phyloP scores from a whole-genome alignment of 2,888 invertebrate species.

The Galerucella calmariensis region DNA sequence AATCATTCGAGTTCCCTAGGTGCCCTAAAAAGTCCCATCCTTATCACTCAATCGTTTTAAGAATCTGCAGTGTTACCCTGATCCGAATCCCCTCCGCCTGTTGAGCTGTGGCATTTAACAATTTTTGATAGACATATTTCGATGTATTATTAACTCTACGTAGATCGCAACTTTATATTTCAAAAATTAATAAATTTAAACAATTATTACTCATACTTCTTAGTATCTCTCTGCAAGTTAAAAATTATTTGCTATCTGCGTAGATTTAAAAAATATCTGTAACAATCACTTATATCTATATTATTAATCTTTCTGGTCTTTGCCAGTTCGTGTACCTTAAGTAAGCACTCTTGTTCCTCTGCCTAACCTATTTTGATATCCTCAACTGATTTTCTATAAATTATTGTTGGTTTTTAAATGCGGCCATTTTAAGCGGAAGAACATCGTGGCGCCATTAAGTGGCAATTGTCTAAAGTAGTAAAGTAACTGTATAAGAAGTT shows the following conservation, averaged over 20 bases:
- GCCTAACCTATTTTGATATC: constrained; percentile 59
- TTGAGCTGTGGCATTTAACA: constrained; percentile 63
- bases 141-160: constrained; percentile 52
- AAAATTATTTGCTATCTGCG: constrained; percentile 44
- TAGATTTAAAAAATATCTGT: constrained; percentile 56
- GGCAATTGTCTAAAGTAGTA: no score
- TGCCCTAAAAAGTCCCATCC: constrained; percentile 36
- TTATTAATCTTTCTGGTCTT: constrained; percentile 38
- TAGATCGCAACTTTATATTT: constrained; percentile 39
- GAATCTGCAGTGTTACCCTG: constrained; percentile 52
- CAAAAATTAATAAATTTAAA: not conserved
- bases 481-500: no score
- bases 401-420: constrained; percentile 25
- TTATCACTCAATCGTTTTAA: constrained; percentile 51
- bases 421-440: no score
- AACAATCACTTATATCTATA: constrained; percentile 56
- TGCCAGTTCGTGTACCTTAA: constrained; percentile 38
- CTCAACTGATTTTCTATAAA: constrained; percentile 43
- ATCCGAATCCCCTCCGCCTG: constrained; percentile 56
- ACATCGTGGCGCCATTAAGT: no score
- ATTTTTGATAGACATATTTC: constrained; percentile 62
- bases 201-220: no score
- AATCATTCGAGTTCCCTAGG: constrained; percentile 56
- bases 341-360: constrained; percentile 63
- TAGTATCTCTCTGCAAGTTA: no score